Base-by-base conservation (phyloP, 2,797 vertebrate species). In the Cyprinodon diabolis region DNA sequence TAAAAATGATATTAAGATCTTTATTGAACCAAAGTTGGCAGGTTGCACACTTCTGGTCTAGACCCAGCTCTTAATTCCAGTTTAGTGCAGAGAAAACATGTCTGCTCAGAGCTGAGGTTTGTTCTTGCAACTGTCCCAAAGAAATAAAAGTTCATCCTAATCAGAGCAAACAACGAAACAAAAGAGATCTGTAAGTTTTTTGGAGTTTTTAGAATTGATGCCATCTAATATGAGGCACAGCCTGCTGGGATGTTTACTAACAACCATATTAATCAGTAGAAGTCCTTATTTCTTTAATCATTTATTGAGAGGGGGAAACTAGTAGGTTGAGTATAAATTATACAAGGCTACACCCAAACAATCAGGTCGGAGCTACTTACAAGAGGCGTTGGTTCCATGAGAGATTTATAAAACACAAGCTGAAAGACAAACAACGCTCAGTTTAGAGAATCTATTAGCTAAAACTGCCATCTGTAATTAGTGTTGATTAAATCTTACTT, bases 341-440 rank as follows among this genome's bases (percentile, higher is more conserved):
- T 2, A 65, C 43, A 43, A 45, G 12, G 21, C 40, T n/a, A 19
- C 6, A 13, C 9, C 12, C 4, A 21, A 63, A 43, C 4, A 19
- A 21, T 21, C 1, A n/a, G 35, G 52, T 37, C 21, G 5, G 55
- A 21, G 12, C 48, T 40, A 89, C 92, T 87, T 74, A 89, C 90
- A n/a, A 1, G 14, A 3, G 4, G 1, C 13, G 83, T 45, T 47
- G 15, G 9, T 4, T 1, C 72, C 79, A 85, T 87, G 55, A 91
- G 1, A 0, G 23, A 70, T 2, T 6, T 65, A 58, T 92, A 93
- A 73, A 92, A 87, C 0, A n/a, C n/a, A 0, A 73, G 0, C 92
- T 93, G 66, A 68, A 91, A 87, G n/a, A 47, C 10, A 72, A 43
- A 55, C 48, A 60, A 37, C 57, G 13, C 10, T 49, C 43, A 62